A percentile compares a stretch with the other conserved stretches of the same genome.
phyloP scores from a whole-genome alignment of 2,113 vertebrate genomes.

The Azemiops feae region DNA sequence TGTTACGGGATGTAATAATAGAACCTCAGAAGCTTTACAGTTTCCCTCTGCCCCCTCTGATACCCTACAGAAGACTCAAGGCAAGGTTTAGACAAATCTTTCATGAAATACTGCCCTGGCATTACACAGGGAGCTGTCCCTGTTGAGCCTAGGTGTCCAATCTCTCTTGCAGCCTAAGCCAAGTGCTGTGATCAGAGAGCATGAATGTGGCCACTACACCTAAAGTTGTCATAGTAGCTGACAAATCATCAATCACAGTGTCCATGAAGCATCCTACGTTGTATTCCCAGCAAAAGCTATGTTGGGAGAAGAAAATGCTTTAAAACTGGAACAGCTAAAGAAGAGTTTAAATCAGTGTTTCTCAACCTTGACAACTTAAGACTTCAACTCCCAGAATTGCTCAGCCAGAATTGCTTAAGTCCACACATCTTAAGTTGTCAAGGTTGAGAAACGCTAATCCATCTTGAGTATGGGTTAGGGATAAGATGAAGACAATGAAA shows the following conservation, averaged over 20 bases:
- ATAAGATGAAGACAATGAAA: neutral
- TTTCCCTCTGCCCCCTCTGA: neutral
- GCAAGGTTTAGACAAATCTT: neutral
- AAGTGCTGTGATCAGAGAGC: neutral
- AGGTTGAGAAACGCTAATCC: neutral
- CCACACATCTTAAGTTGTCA: neutral
- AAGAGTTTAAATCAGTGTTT: neutral
- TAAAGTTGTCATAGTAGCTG: neutral
- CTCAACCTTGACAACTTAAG: neutral
- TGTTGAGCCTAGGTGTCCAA: neutral
- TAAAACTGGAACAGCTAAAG: neutral
- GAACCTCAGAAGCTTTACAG: neutral
- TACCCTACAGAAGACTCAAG: neutral
- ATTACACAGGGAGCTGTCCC: neutral
- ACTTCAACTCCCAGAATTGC: neutral
- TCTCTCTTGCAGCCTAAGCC: neutral
- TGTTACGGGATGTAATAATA: neutral
- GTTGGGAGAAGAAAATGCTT: neutral
- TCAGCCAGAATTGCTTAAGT: neutral
- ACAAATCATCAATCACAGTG: neutral
- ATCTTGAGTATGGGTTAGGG: neutral
- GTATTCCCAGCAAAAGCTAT: neutral
- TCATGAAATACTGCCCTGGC: neutral
- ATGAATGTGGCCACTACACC: neutral
- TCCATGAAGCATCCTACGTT: neutral